These are phyloP conservation scores for Pholis gunnellus DNA, from an alignment of 2,113 vertebrate species.

Conservation along the genomic window DNA sequence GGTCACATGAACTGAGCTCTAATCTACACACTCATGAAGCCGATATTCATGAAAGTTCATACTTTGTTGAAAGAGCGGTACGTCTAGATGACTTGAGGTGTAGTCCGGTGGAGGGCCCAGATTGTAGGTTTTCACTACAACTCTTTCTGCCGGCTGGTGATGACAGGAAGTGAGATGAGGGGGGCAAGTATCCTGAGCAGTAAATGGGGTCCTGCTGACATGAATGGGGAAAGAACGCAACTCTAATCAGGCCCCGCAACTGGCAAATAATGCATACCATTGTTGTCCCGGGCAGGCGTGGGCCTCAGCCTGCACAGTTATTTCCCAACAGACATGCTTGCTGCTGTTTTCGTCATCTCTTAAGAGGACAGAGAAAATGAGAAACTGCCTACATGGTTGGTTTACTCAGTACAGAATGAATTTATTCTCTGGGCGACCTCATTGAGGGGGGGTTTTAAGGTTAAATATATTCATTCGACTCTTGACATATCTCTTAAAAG, in stretches of 20 bases:
- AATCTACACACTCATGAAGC: constrained; percentile 15
- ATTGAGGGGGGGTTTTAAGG: not conserved
- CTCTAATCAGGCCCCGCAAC: constrained; percentile 77
- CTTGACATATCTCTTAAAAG: not conserved
- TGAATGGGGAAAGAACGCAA: constrained; percentile 79
- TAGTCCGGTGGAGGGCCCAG: not conserved
- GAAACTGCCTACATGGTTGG: constrained; percentile 35
- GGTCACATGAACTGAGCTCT: constrained; percentile 29
- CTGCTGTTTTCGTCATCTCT: constrained; percentile 54
- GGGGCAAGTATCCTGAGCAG: constrained; percentile 69
- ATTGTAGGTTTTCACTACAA: constrained; percentile 24
- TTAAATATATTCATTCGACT: constrained; percentile 36
- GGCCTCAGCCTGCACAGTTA: constrained; percentile 76
- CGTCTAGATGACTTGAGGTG: constrained; percentile 1
- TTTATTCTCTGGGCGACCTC: constrained; percentile 21
- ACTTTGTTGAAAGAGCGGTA: constrained; percentile 5
- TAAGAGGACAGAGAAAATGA: constrained; percentile 57
- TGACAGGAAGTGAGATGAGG: constrained; percentile 75
- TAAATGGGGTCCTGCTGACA: constrained; percentile 79
- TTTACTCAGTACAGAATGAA: constrained; percentile 31
- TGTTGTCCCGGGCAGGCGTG: constrained; percentile 77
- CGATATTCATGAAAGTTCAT: not conserved
- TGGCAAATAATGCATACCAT: constrained; percentile 81
- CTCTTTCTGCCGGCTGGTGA: constrained; percentile 42
- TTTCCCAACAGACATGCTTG: constrained; percentile 64